phyloP scores from a whole-genome alignment of 1,140 invertebrate genomes.

The Ctenoplectra terminalis region DNA sequence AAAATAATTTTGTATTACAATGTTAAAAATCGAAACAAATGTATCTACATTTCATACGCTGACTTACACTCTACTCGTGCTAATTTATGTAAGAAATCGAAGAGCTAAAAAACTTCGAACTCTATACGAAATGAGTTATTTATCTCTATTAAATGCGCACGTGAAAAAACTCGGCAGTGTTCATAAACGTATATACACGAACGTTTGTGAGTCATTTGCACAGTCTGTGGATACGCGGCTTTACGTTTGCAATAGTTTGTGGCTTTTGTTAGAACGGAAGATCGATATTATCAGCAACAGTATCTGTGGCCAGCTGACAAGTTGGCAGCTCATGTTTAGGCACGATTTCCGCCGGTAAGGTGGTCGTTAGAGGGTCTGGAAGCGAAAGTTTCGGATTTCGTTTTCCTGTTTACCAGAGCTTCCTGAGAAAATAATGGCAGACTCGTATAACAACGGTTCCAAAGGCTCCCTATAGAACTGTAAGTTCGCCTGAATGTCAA shows the following conservation, averaged over 20 bases:
- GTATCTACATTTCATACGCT: too few species aligned
- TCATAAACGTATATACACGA: too few species aligned
- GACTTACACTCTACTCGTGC: too few species aligned
- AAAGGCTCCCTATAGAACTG: not conserved
- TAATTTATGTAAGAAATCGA: too few species aligned
- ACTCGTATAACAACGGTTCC: not conserved
- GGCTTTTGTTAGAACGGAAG: conserved; percentile 12
- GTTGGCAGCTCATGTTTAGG: conserved; percentile 1
- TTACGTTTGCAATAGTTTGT: not conserved
- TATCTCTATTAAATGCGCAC: too few species aligned
- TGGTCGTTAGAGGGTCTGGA: not conserved
- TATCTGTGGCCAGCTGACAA: not conserved
- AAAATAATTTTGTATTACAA: too few species aligned
- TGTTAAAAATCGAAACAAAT: too few species aligned
- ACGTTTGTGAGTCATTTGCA: too few species aligned
- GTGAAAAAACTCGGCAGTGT: too few species aligned
- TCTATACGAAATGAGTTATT: too few species aligned
- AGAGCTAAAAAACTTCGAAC: too few species aligned
- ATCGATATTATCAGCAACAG: conserved; percentile 14
- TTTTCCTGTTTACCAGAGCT: conserved; percentile 17
- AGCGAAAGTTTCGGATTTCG: conserved; percentile 20
- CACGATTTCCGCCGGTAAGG: conserved; percentile 4
- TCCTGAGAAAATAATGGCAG: conserved; percentile 13
- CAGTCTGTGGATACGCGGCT: not conserved
- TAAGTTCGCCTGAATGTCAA: not conserved